Conservation (phyloP, 2,888 invertebrate species). For the Cheilosia scutellata region DNA sequence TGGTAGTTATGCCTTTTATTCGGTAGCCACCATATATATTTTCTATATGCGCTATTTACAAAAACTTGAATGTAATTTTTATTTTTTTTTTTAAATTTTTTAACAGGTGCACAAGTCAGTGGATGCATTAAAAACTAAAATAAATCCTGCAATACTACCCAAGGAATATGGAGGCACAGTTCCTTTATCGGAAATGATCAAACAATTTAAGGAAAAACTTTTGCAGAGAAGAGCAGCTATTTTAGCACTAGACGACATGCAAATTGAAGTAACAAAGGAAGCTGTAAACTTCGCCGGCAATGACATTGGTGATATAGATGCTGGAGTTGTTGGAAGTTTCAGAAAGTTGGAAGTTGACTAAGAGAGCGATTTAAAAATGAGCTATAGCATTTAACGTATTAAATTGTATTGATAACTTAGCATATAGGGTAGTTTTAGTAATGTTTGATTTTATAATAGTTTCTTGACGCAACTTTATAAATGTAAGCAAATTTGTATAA, state of each 20-base stretch:
- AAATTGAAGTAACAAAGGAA: constrained; percentile 87
- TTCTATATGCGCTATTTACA: too few relatives aligned
- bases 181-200: constrained; percentile 92
- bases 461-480: constrained; percentile 8
- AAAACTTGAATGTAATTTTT: neutral
- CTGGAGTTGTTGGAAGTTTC: constrained; percentile 92
- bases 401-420: constrained; percentile 43
- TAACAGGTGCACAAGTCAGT: constrained; percentile 90
- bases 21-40: too few relatives aligned
- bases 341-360: constrained; percentile 93
- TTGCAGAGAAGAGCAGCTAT: constrained; percentile 87
- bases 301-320: constrained; percentile 88
- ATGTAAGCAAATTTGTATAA: constrained; percentile 14
- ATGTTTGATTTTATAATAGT: constrained; percentile 32
- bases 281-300: constrained; percentile 85
- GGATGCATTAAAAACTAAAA: constrained; percentile 89
- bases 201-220: constrained; percentile 88
- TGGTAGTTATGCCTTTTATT: too few relatives aligned
- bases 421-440: constrained; percentile 32
- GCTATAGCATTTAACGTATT: constrained; percentile 43
- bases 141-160: constrained; percentile 91
- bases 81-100: neutral
- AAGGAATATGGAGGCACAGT: constrained; percentile 95
- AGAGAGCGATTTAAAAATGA: constrained; percentile 65
- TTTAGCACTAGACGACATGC: constrained; percentile 90